A percentile compares a stretch with the other conserved stretches of the same genome.
These are phyloP conservation scores for Erinaceus europaeus DNA, from an alignment of 2,113 vertebrate species.

Conservation along the genomic window DNA sequence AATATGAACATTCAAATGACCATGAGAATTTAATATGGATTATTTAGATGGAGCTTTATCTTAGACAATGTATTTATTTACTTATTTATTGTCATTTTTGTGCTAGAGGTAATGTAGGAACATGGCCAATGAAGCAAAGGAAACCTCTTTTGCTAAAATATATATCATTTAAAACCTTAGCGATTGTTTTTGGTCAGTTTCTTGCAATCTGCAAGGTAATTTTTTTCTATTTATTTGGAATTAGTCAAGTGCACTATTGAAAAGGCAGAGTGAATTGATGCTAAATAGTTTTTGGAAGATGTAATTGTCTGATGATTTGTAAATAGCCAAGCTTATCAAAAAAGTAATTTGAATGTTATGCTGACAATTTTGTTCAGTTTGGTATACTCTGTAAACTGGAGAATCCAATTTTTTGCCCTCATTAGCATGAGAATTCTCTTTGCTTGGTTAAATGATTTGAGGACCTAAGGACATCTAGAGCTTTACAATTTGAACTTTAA, in stretches of 20 bases:
- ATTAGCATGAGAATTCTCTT: slow-evolving; percentile 83
- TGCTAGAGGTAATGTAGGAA: slow-evolving; percentile 64
- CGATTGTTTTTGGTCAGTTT: slow-evolving; percentile 86
- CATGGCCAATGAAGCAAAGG: slow-evolving; percentile 56
- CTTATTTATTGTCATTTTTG: slow-evolving; percentile 12
- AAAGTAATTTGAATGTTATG: slow-evolving; percentile 89
- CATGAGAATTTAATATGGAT: background rate
- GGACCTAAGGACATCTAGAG: slow-evolving; percentile 53
- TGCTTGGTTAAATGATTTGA: slow-evolving; percentile 76
- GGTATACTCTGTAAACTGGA: slow-evolving; percentile 81
- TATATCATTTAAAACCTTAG: slow-evolving; percentile 76
- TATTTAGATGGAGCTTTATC: background rate
- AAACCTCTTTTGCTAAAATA: slow-evolving; percentile 76
- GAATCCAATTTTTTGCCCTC: slow-evolving; percentile 83
- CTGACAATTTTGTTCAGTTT: slow-evolving; percentile 86
- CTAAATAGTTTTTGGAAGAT: slow-evolving; percentile 90
- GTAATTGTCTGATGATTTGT: slow-evolving; percentile 91
- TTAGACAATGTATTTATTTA: background rate
- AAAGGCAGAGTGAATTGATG: slow-evolving; percentile 88
- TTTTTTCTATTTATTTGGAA: slow-evolving; percentile 89
- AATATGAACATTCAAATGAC: background rate
- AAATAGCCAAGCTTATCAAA: slow-evolving; percentile 88
- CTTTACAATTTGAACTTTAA: slow-evolving; percentile 67
- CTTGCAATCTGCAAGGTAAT: slow-evolving; percentile 84
- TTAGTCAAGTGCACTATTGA: slow-evolving; percentile 86